Conservation (phyloP, 2,888 invertebrate genomes). For the Spicauda simplicius region DNA sequence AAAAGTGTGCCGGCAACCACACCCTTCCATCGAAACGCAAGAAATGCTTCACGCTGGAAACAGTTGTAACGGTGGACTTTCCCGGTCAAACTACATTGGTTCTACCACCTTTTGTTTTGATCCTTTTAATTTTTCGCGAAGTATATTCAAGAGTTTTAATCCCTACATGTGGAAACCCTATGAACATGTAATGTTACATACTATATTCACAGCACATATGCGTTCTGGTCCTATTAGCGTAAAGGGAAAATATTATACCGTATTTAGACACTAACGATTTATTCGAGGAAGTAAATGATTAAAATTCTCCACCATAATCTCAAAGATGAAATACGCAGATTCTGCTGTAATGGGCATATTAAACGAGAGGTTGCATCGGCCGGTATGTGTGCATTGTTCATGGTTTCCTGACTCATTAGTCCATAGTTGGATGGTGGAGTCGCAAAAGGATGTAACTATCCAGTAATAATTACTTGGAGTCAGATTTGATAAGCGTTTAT, state of each 20-base stretch:
- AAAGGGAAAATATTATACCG: neutral
- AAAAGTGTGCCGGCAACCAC: too few species aligned
- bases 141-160: too few species aligned
- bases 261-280: conserved; percentile 1
- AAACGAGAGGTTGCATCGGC: conserved; percentile 18
- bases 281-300: conserved; percentile 32
- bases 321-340: conserved; percentile 32
- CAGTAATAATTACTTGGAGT: conserved; percentile 37
- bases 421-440: conserved; percentile 28
- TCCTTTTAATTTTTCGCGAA: too few species aligned
- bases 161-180: too few species aligned
- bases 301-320: conserved; percentile 31
- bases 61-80: too few species aligned
- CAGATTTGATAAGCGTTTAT: conserved; percentile 27
- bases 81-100: too few species aligned
- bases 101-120: too few species aligned
- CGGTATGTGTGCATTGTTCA: conserved; percentile 22
- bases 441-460: conserved; percentile 36
- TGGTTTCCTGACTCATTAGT: conserved; percentile 31
- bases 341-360: conserved; percentile 31
- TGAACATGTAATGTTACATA: too few species aligned
- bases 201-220: neutral
- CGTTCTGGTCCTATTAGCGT: neutral
- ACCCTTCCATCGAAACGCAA: too few species aligned
- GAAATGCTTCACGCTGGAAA: too few species aligned